Conservation (phyloP, 1,140 invertebrate genomes). For the Acromyrmex charruanus region DNA sequence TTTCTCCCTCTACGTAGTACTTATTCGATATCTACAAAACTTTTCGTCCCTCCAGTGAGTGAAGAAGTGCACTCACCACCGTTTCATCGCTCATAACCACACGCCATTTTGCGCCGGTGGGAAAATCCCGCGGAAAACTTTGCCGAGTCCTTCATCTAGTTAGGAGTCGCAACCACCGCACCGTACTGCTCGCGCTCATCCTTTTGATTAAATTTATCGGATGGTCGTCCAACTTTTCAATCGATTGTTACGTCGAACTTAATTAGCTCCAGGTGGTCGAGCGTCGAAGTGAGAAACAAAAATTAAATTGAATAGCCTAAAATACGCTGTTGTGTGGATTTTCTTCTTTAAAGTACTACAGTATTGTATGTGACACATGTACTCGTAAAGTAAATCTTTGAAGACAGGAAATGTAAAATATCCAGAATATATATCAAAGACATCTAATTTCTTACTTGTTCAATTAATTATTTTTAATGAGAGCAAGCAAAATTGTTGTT, state of each 20-base stretch:
- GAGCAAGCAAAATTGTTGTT: neutral
- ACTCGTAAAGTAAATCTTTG: constrained; percentile 1
- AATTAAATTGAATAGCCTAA: constrained; percentile 38
- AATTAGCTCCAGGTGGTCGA: constrained; percentile 46
- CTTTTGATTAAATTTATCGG: constrained; percentile 78
- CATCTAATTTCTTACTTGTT: neutral
- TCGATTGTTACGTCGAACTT: constrained; percentile 71
- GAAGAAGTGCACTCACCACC: constrained; percentile 39
- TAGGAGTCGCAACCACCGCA: constrained; percentile 49
- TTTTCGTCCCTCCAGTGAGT: constrained; percentile 48
- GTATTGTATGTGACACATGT: neutral
- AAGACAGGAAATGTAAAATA: neutral
- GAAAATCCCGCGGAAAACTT: constrained; percentile 55
- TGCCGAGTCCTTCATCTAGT: constrained; percentile 54
- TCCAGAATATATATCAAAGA: neutral
- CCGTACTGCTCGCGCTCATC: constrained; percentile 32
- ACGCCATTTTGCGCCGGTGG: constrained; percentile 48
- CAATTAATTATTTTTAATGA: neutral
- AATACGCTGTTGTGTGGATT: neutral
- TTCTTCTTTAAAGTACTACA: neutral
- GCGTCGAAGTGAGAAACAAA: constrained; percentile 47
- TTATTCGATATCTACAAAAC: constrained; percentile 47
- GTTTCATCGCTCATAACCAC: constrained; percentile 61
- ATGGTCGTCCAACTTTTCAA: constrained; percentile 74
- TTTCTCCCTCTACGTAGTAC: constrained; percentile 20